These are phyloP conservation scores for Desmodus rotundus DNA, from an alignment of 2,113 vertebrate species.

Conservation along the genomic window DNA sequence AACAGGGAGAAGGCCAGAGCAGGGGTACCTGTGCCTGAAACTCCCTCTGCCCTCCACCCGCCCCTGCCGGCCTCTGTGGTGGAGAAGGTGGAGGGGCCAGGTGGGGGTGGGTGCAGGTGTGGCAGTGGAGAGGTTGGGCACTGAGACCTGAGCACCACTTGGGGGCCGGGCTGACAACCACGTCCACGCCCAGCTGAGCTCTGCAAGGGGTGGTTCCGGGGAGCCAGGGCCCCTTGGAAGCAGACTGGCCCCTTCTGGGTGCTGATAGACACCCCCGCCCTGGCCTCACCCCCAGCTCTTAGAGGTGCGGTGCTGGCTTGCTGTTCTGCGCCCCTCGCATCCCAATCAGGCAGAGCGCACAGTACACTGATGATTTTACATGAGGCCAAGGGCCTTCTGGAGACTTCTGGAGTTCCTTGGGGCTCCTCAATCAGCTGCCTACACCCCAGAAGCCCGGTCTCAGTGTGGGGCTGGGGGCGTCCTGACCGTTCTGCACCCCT, in stretches of 20 bases:
- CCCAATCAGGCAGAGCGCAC: too few species aligned
- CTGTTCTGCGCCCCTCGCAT: too few species aligned
- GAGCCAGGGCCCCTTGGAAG: neutral
- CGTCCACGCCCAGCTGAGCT: neutral
- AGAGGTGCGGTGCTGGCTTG: neutral
- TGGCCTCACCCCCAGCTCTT: neutral
- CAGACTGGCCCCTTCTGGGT: neutral
- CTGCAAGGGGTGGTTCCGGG: neutral
- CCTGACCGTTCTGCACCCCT: neutral
- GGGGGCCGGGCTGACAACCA: neutral
- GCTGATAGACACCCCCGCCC: accelerated
- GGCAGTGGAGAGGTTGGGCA: neutral
- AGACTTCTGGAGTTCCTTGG: neutral
- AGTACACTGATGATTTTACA: accelerated
- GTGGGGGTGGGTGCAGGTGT: neutral
- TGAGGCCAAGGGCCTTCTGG: neutral
- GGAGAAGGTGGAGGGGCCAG: neutral
- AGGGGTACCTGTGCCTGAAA: neutral
- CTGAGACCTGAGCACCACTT: neutral
- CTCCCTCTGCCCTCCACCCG: too few species aligned
- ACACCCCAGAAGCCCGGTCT: neutral
- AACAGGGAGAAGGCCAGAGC: neutral
- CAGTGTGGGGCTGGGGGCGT: too few species aligned
- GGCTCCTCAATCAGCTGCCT: neutral
- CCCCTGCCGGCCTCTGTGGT: neutral